Evolutionary conservation across 2,113 vertebrate species (phyloP), one percentile per base, ranked within the genome.

Genomic region (Heloderma charlesbogerti): DNA sequence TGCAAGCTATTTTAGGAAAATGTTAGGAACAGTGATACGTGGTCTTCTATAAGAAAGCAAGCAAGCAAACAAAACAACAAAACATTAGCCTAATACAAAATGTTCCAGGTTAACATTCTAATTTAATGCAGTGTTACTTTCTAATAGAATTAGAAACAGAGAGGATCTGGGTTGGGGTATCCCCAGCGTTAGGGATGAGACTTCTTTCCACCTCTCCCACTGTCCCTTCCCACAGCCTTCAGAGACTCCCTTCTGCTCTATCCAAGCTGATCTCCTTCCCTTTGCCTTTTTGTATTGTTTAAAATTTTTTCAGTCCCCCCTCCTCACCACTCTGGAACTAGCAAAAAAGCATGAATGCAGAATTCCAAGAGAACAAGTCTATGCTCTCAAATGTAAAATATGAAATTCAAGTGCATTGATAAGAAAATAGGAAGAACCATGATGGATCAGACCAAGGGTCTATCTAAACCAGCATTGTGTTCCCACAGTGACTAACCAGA

Each of bases 1-100:
- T 93, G n/a, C 10, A n/a, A 57, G 9, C 88, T 92, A 81, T 81
- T 79, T 91, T 89, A 91, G 57, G 25, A 88, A 31, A 40, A 91
- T n/a, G 88, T 0, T 80, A 37, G 27, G 84, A 84, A 88, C 57
- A 88, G 0, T 0, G 78, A 51, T 1, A 9, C 67, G 12, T 6
- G 0, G 6, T 27, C 54, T 75, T 87, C 45, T 40, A 67, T 67
- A 84, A 83, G n/a, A 45, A 57, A 54, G 78, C 13, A 89, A 89
- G 7, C 81, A 63, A 74, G 6, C 40, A 83, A 48, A 34, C 15
- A 0, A 85, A 92, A 91, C n/a, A 54, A 4, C 8, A 81, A 15
- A 87, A 72, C 87, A 16, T 6, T 18, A 63, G n/a, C 1, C 29
- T 74, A 45, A 79, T 69, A 69, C 77, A 10, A 84, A 84, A 85